Conservation (phyloP, 2,797 vertebrate species). For the Trichosurus vulpecula region DNA sequence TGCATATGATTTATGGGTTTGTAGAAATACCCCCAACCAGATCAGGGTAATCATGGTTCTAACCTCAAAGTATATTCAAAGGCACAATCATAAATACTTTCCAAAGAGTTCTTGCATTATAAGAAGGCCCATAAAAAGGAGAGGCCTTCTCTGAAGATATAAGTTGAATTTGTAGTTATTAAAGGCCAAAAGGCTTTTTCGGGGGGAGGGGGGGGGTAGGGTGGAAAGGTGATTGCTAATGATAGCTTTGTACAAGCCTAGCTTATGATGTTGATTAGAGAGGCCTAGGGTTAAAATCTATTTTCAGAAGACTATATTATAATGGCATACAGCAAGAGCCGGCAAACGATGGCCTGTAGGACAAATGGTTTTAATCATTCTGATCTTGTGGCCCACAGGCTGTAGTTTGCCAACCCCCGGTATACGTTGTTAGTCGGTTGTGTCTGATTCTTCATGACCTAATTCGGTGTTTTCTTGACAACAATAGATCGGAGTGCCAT, state of each 20-base stretch:
- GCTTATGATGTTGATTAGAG: background rate
- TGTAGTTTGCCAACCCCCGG: background rate
- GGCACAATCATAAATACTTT: background rate
- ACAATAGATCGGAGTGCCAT: background rate
- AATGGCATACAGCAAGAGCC: background rate
- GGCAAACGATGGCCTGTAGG: background rate
- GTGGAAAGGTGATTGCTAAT: background rate
- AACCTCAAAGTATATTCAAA: background rate
- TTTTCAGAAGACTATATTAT: background rate
- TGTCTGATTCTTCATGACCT: background rate
- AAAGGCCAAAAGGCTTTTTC: slow-evolving; percentile 1
- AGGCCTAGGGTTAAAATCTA: background rate
- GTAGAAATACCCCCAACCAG: background rate
- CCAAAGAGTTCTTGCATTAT: background rate
- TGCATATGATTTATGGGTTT: background rate
- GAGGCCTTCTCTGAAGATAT: slow-evolving; percentile 22
- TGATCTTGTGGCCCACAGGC: background rate
- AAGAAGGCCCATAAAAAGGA: slow-evolving; percentile 19
- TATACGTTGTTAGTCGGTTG: background rate
- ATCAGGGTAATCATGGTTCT: background rate
- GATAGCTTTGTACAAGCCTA: background rate
- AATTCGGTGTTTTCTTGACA: background rate
- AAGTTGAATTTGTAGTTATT: slow-evolving; percentile 6
- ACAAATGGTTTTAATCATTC: background rate
- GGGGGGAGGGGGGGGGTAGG: background rate